Percentiles rank a stretch among this genome's conserved stretches.
Evolutionary conservation across 2,888 invertebrate species (phyloP).

Genomic region (Tiliacea citrago): DNA sequence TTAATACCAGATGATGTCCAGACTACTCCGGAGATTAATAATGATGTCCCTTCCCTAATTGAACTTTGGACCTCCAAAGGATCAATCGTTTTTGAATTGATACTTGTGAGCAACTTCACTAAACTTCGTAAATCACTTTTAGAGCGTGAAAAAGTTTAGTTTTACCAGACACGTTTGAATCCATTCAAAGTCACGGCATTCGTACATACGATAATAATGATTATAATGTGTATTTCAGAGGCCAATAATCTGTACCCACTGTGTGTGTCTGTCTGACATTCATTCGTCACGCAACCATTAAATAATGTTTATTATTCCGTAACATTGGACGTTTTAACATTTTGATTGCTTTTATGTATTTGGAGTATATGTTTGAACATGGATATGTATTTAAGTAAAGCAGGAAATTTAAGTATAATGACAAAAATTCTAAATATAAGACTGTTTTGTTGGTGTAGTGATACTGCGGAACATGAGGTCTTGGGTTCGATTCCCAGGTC

Average conservation of each 20-base stretch:
- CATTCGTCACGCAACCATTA: slow-evolving; percentile 41
- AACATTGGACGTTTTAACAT: background rate
- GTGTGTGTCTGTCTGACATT: slow-evolving; percentile 19
- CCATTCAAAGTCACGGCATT: slow-evolving; percentile 25
- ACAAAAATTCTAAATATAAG: background rate
- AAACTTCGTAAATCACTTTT: too few relatives aligned
- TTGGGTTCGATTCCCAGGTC: too few relatives aligned
- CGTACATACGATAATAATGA: slow-evolving; percentile 9
- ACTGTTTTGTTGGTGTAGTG: too few relatives aligned
- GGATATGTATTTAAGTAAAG: background rate
- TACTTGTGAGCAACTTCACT: background rate
- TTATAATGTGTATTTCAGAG: slow-evolving; percentile 22
- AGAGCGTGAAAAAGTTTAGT: slow-evolving; percentile 1
- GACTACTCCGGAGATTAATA: background rate
- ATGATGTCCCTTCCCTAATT: background rate
- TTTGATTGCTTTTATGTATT: background rate
- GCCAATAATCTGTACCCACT: slow-evolving; percentile 19
- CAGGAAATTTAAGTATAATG: slow-evolving; percentile 2
- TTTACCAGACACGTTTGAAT: slow-evolving; percentile 18
- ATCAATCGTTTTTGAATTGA: background rate
- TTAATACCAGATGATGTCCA: too few relatives aligned
- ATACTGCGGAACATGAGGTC: too few relatives aligned
- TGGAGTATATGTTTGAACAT: background rate
- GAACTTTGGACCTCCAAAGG: background rate
- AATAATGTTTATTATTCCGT: slow-evolving; percentile 20